These are phyloP conservation scores for Arbacia lixula DNA, from an alignment of 53 echinoderm and acorn worm species.

Conservation along the genomic window DNA sequence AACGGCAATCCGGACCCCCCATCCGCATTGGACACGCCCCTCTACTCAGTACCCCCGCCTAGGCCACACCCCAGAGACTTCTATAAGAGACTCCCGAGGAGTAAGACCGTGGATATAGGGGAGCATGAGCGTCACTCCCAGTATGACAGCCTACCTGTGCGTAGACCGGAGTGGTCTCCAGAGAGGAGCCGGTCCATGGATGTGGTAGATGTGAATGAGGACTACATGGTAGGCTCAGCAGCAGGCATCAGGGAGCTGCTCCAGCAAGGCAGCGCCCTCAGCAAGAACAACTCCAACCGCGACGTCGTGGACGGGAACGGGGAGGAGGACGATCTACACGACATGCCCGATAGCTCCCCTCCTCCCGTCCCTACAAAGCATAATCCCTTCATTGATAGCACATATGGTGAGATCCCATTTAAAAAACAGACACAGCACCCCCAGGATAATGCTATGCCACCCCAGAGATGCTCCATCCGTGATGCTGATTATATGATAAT, in stretches of 20 bases:
- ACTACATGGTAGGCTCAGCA: constrained; percentile 41
- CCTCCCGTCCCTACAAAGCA: constrained; percentile 43
- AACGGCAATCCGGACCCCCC: neutral
- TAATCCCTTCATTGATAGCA: constrained; percentile 34
- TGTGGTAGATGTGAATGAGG: constrained; percentile 16
- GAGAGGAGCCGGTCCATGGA: constrained; percentile 32
- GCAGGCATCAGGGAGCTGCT: constrained; percentile 41
- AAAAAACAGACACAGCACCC: neutral
- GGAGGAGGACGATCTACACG: constrained; percentile 32
- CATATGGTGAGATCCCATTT: constrained; percentile 1
- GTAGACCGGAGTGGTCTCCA: neutral
- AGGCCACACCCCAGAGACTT: neutral
- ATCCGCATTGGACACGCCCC: no score
- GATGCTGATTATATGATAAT: constrained; percentile 42
- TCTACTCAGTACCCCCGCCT: constrained; percentile 14
- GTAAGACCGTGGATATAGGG: constrained; percentile 21
- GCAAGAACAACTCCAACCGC: neutral
- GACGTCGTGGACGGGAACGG: constrained; percentile 11
- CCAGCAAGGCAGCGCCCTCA: neutral
- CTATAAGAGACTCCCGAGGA: constrained; percentile 27
- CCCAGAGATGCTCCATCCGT: constrained; percentile 5
- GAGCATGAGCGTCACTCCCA: neutral
- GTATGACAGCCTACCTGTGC: constrained; percentile 26
- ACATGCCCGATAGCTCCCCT: constrained; percentile 45
- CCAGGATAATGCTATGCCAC: neutral